Evolutionary conservation across 1,140 invertebrate species (phyloP).

Genomic region (Panulirus ornatus): DNA sequence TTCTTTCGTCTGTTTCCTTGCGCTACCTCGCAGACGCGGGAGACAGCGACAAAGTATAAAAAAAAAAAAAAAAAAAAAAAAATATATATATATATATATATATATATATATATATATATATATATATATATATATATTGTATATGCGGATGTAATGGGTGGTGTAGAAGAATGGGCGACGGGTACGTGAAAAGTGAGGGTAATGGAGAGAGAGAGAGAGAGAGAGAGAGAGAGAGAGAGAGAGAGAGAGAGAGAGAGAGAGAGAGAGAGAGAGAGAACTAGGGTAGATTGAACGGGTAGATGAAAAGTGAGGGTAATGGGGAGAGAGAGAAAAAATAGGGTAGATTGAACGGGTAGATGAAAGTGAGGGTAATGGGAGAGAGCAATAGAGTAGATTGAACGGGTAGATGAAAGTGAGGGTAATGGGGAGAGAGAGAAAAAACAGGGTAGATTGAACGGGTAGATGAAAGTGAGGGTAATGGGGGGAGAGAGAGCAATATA

Average conservation of each 20-base stretch:
- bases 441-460: not conserved
- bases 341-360: not conserved
- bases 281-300: not conserved
- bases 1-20: no score
- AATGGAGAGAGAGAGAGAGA: conserved; percentile 19
- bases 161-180: no score
- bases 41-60: no score
- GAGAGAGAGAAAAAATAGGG: not conserved
- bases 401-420: not conserved
- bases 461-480: not conserved
- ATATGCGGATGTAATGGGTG: no score
- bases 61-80: no score
- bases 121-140: not conserved
- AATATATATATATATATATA: not conserved
- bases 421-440: not conserved
- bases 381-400: not conserved
- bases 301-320: no score
- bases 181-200: not conserved
- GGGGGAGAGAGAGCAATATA: not conserved
- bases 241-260: conserved; percentile 25
- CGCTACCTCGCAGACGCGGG: no score
- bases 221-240: conserved; percentile 31
- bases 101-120: not conserved
- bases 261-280: conserved; percentile 14
- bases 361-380: not conserved